Evolutionary conservation across 1,140 invertebrate species (phyloP), one percentile per base, ranked within the genome.

Genomic region (Penaeus japonicus): DNA sequence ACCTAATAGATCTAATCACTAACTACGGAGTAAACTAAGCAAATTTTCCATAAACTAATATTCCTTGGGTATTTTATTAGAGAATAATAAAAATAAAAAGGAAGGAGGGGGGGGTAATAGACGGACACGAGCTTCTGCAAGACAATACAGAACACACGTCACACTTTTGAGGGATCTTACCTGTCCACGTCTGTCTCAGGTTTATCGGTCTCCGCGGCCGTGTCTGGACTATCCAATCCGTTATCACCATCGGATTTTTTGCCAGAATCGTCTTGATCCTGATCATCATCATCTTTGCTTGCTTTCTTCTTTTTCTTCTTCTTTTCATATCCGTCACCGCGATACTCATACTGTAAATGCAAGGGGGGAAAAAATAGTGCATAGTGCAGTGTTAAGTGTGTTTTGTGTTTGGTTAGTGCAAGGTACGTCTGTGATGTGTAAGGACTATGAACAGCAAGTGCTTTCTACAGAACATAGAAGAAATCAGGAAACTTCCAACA

Each of bases 331-430:
- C 85, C 87, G 70, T 93, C 93, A 12, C 95, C 95, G 92, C 95
- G 95, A 92, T 96, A 96, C 92, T 96, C 95, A 92, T 97, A 96
- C 95, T 97, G 91, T 27, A 94, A 93, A 87, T 12, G 89, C 86
- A 91, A 89, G 39, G 22, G 75, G 54, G 27, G 27, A 30, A 24
- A 84, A 55, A 20, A 32, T 27, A 78, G 86, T 89, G 85, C 87
- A 81, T 20, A 22, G 85, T 89, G 59, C 78, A 81, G 24, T 27
- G 47, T 77, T 2, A 32, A 35, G 27, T 65, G 62, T 30, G 20
- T 17, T 65, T 0, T 65, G 62, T 30, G 20, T 65, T 30, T 65
- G 27, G 27, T 30, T 65, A 65, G 39, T 47, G 39, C 39, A 39
- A 39, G 7, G 35, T 39, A 39, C 35, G 3, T 39, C 7, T 39